Evolutionary conservation across 2,797 vertebrate species (phyloP), one percentile per base, ranked within the genome.

Genomic region (Enteromius trimaculatus): DNA sequence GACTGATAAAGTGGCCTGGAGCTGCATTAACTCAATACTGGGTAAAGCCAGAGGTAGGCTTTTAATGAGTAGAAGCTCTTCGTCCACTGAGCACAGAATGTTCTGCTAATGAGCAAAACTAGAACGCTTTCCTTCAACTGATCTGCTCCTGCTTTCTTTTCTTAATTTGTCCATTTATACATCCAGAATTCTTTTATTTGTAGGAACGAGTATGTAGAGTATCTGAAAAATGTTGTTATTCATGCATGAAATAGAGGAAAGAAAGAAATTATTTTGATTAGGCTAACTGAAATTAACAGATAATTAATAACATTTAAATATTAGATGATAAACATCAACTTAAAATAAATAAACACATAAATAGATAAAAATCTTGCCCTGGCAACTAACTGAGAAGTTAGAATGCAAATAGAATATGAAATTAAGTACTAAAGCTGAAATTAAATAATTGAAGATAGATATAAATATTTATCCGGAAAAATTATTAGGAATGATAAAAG

Each of bases 11-110:
- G 6, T 2, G 1, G 16, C 80, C 80, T 14, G 29, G 4, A 44
- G 84, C 79, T 13, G n/a, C n/a, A 71, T 77, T 6, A 70, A 70
- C 64, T 14, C 29, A 29, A 44, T 23, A 75, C 65, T 49, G 62
- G 77, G 77, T 53, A 81, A 49, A 85, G 82, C 86, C 86, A 79
- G 86, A 76, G 86, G 86, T 79, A 21, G 5, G 70, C 8, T 79
- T 87, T 82, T 87, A 87, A 87, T 87, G 72, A 82, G 60, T 3
- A 37, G 60, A 17, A 47, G 4, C 68, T 26, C 13, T 10, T 47
- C 1, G 0, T 26, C 21, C 23, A 16, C 26, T 31, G 60, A 64
- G 60, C 60, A 64, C 60, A 64, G 60, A 8, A 64, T 31, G 60
- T 31, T 64, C 60, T 64, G 60, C 26, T 64, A 64, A 64, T 31